Conservation (phyloP, 23 tunicate genomes). For the Ciona savignyi region DNA sequence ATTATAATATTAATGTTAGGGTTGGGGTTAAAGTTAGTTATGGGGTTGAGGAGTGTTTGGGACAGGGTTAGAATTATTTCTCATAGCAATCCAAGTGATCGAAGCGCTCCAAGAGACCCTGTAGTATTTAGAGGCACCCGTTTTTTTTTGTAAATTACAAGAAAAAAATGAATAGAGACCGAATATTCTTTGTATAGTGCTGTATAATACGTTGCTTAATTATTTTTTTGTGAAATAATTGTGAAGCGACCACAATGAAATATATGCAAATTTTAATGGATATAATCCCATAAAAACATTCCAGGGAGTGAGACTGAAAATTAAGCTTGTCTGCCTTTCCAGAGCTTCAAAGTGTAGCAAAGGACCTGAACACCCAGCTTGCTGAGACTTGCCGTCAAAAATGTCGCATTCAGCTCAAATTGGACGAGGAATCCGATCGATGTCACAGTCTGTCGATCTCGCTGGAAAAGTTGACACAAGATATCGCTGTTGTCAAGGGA, state of each 20-base stretch:
- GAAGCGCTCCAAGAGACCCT: too few relatives aligned
- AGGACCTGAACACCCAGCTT: conserved; percentile 37
- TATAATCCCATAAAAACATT: neutral
- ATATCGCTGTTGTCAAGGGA: neutral
- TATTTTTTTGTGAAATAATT: neutral
- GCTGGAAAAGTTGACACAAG: neutral
- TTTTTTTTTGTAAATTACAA: too few relatives aligned
- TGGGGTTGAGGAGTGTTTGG: too few relatives aligned
- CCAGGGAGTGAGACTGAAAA: neutral
- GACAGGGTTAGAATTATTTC: too few relatives aligned
- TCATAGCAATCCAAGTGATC: too few relatives aligned
- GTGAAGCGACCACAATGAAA: too few relatives aligned
- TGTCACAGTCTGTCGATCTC: neutral
- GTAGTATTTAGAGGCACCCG: too few relatives aligned
- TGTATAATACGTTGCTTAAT: too few relatives aligned
- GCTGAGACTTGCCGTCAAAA: conserved; percentile 46
- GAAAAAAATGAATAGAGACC: too few relatives aligned
- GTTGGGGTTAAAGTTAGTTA: too few relatives aligned
- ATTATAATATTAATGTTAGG: too few relatives aligned
- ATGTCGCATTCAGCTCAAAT: conserved; percentile 40
- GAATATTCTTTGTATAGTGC: too few relatives aligned
- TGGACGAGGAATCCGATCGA: conserved; percentile 15
- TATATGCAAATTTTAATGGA: neutral
- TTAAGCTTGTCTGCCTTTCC: neutral
- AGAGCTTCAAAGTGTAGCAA: conserved; percentile 17